Evolutionary conservation across 64 coral and sea anemone species (phyloP).

Genomic region (Exaiptasia diaphana): DNA sequence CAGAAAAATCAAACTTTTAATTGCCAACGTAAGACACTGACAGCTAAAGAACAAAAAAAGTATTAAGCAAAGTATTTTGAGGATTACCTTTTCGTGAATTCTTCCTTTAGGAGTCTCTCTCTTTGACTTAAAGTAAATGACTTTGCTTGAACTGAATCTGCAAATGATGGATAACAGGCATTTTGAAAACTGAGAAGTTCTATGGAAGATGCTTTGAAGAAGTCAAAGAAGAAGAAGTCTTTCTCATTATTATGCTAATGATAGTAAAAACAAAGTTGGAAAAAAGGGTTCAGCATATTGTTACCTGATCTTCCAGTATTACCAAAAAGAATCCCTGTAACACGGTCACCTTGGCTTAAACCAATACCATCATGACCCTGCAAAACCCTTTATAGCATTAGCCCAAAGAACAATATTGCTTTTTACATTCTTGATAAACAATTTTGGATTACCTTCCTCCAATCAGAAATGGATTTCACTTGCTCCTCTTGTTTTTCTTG

Average conservation of each 20-base stretch:
- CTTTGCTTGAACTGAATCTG: conserved; percentile 60
- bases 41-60: neutral
- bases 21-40: neutral
- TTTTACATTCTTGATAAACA: neutral
- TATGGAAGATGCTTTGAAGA: no score
- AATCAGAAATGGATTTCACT: neutral
- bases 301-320: neutral
- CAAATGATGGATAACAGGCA: no score
- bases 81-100: conserved; percentile 68
- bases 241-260: no score
- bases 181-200: no score
- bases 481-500: neutral
- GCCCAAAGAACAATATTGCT: neutral
- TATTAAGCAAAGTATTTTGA: neutral
- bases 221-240: no score
- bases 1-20: neutral
- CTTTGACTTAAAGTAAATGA: conserved; percentile 67
- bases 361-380: neutral
- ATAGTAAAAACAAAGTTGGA: no score
- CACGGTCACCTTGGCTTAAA: conserved; percentile 30
- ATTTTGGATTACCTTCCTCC: neutral
- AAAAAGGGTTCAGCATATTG: no score
- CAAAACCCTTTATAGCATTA: neutral
- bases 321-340: neutral
- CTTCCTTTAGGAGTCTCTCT: conserved; percentile 72